These are phyloP conservation scores for Geodia barretti DNA, from an alignment of 37 sponge, comb jelly and placozoan genomes.

Conservation along the genomic window DNA sequence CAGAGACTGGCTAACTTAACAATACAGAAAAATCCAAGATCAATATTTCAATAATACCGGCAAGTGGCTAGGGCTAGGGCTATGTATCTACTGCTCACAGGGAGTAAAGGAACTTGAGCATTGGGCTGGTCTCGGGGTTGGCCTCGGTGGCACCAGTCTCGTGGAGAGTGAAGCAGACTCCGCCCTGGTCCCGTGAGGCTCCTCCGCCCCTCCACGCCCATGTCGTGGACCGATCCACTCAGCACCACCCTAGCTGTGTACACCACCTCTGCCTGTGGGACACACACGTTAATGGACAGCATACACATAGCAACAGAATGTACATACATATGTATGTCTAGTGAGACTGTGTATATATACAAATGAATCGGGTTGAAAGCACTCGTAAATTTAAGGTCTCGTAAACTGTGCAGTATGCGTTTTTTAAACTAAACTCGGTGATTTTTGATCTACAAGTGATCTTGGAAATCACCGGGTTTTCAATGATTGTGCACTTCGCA, in stretches of 20 bases:
- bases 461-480: too few species aligned
- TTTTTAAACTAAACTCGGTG: background rate
- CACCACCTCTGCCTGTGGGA: slow-evolving; percentile 54
- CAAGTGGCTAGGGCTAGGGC: too few species aligned
- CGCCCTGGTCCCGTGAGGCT: slow-evolving; percentile 39
- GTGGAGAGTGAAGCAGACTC: slow-evolving; percentile 68
- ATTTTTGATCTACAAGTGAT: too few species aligned
- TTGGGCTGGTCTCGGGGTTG: slow-evolving; percentile 53
- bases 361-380: too few species aligned
- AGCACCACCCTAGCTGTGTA: slow-evolving; percentile 55
- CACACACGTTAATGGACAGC: background rate
- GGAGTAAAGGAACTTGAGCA: slow-evolving; percentile 69
- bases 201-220: slow-evolving; percentile 61
- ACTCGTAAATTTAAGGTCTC: too few species aligned
- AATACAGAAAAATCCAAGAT: too few species aligned
- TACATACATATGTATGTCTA: background rate
- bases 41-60: too few species aligned
- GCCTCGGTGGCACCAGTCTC: slow-evolving; percentile 19
- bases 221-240: slow-evolving; percentile 28
- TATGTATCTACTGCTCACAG: too few species aligned
- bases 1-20: too few species aligned
- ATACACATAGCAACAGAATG: background rate
- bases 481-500: background rate
- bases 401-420: background rate
- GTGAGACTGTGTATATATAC: background rate